Evolutionary conservation across 2,113 vertebrate genomes (phyloP), one percentile per base, ranked within the genome.

Genomic region (Columbina picui): DNA sequence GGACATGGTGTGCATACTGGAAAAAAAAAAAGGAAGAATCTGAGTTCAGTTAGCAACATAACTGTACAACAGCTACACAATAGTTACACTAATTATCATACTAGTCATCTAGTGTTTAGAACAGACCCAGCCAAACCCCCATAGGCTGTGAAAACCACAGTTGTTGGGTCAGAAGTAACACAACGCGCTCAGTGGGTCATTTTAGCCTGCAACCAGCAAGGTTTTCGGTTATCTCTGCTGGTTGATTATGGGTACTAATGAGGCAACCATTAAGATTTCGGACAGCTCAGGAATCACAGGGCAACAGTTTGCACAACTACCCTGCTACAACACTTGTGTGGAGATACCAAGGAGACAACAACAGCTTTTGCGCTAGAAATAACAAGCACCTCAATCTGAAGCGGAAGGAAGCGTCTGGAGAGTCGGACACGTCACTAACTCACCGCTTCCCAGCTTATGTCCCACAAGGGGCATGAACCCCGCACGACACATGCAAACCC

Each of bases 1-100:
- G 94, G 97, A 64, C 98, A 98, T 0, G 41, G 95, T 23, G 36
- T 87, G 15, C 98, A 98, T 13, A 88, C 98, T 98, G 93, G 27
- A 74, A 77, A 83, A 25, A 53, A 8, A 56, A 9, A 52, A 63
- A 26, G 20, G 64, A 9, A 56, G 38, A 32, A 64, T 17, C 29
- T 53, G 53, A 74, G 50, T 43, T 60, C 43, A 59, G 43, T 36
- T 29, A 41, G 43, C 26, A 75, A 32, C 11, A 7, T 8, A 43
- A 25, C 10, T 26, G 22, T 9, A 9, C 4, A 12, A n/a, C 41
- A 75, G 22, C 65, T 38, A 65, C 50, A 36, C 16, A 53, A 16
- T 7, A 19, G 30, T 22, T 8, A 55, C 36, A 49, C 7, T 6
- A 13, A 26, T 3, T 78, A 21, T 45, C 43, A 43, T 12, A 32